Base-by-base conservation (phyloP, 2,113 vertebrate genomes). In the Rhombomys opimus region DNA sequence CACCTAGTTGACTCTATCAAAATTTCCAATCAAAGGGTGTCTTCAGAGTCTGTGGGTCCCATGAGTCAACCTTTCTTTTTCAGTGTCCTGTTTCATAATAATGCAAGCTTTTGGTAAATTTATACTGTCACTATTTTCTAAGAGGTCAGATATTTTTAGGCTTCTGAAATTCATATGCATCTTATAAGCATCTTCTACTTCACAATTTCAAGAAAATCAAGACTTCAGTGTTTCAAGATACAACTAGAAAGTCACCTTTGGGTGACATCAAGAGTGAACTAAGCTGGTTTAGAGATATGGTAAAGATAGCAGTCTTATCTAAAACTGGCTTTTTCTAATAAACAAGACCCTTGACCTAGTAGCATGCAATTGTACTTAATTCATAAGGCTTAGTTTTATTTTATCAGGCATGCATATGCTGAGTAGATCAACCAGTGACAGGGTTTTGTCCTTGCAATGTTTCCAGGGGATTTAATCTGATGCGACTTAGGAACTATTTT, bases 61-160 rank as follows among this genome's bases (percentile, higher is more conserved):
- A 27, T 38, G 46, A 7, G 7, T 22, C 38, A 27, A 73, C 32
- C 9, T n/a, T 85, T 93, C 54, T 96, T 41, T 35, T 30, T 2
- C 91, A 96, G 88, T 84, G 95, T 72, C n/a, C 78, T 82, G 89
- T 61, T 98, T 95, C 96, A 97, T 98, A 96, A 96, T 96, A 97
- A 91, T 95, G 97, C 86, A 96, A 82, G 96, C 93, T 86, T 92
- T 91, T 95, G 98, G 97, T 96, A 98, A 98, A 0, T 57, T 27
- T 18, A 3, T 17, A 46, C 0, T 2, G 75, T 54, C 0, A 0
- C 75, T 76, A 32, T 84, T 65, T 94, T 81, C 27, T 9, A 3
- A 5, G 41, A 87, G 22, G 0, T 1, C 27, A 54, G 59, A 77
- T 63, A 65, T 18, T 78, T 89, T 73, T 81, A 70, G 50, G 50